Conservation (phyloP, 1,140 invertebrate genomes). For the Rhyzopertha dominica region DNA sequence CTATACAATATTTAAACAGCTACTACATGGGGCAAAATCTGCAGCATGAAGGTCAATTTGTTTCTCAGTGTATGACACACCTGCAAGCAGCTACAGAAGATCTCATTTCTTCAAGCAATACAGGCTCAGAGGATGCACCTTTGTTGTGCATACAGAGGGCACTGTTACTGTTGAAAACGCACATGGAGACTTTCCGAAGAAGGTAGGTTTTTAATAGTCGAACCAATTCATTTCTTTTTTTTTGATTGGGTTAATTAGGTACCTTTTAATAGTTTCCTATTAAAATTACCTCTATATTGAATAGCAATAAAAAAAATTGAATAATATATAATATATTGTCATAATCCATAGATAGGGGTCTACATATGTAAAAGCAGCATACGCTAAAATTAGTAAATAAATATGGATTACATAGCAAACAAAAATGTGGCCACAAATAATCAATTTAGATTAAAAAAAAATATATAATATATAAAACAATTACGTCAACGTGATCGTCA, state of each 20-base stretch:
- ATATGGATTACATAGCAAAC: too few relatives aligned
- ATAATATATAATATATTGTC: conserved; percentile 1
- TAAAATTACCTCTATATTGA: too few relatives aligned
- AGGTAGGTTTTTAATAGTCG: conserved; percentile 55
- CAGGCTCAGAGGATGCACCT: conserved; percentile 60
- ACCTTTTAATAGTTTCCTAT: too few relatives aligned
- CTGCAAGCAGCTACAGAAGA: conserved; percentile 73
- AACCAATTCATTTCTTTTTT: too few relatives aligned
- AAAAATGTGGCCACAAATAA: too few relatives aligned
- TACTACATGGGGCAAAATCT: conserved; percentile 89
- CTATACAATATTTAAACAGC: conserved; percentile 88
- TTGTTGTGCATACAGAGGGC: conserved; percentile 86
- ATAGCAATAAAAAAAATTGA: not conserved
- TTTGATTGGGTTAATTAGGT: too few relatives aligned
- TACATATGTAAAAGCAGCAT: too few relatives aligned
- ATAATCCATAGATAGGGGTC: too few relatives aligned
- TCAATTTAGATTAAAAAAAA: too few relatives aligned
- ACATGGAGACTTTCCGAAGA: conserved; percentile 85
- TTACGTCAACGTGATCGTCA: too few relatives aligned
- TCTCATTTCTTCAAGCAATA: conserved; percentile 51
- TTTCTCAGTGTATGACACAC: conserved; percentile 86
- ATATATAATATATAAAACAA: too few relatives aligned
- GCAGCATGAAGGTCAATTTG: conserved; percentile 87
- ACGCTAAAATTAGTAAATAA: too few relatives aligned
- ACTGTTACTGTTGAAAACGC: conserved; percentile 79